Conservation (phyloP, 2,797 vertebrate species). For the Acanthurus leucopareius region DNA sequence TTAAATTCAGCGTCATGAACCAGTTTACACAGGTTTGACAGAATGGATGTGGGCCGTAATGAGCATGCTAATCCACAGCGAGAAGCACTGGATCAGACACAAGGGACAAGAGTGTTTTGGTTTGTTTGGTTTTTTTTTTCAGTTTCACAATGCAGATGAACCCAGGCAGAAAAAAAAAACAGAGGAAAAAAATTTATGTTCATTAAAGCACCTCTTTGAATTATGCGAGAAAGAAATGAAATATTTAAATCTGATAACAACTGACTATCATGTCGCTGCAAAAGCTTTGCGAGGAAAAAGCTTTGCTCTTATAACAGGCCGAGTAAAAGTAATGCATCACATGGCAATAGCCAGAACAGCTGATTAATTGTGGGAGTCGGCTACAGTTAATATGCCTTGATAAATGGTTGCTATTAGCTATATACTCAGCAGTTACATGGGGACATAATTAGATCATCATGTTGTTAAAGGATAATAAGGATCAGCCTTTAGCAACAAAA, state of each 20-base stretch:
- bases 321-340: conserved; percentile 23
- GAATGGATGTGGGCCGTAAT: conserved; percentile 44
- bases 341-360: conserved; percentile 37
- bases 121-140: not conserved
- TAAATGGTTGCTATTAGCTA: conserved; percentile 71
- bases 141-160: conserved; percentile 22
- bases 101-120: conserved; percentile 3
- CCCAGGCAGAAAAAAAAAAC: not conserved
- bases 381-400: conserved; percentile 62
- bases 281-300: conserved; percentile 9
- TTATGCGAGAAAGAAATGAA: conserved; percentile 8
- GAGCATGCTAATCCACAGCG: conserved; percentile 42
- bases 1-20: conserved; percentile 20
- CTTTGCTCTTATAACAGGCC: conserved; percentile 16
- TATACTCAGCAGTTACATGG: conserved; percentile 62
- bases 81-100: conserved; percentile 30
- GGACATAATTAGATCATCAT: conserved; percentile 78
- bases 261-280: conserved; percentile 6
- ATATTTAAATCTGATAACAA: conserved; percentile 26
- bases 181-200: not conserved
- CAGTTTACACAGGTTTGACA: conserved; percentile 34
- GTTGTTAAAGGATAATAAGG: conserved; percentile 75
- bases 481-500: conserved; percentile 55
- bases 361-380: conserved; percentile 53
- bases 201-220: conserved; percentile 27